These are phyloP conservation scores for Punctoribates punctum DNA, from an alignment of 2,888 invertebrate genomes.

Conservation along the genomic window DNA sequence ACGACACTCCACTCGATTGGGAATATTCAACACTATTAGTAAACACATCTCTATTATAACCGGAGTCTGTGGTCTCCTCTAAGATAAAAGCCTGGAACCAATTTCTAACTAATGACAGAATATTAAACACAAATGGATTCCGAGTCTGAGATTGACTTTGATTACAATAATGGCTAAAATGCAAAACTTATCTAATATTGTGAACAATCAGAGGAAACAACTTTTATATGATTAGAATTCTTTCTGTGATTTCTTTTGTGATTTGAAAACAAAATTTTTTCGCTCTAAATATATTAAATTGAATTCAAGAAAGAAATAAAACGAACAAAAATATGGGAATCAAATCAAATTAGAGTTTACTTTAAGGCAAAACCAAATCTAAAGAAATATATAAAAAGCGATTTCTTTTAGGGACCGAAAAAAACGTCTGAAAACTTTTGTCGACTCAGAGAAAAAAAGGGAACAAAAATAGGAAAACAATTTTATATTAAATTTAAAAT, in stretches of 20 bases:
- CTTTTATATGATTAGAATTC: conserved; percentile 33
- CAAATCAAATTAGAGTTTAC: conserved; percentile 24
- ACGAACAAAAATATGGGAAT: background rate
- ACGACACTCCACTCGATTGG: conserved; percentile 28
- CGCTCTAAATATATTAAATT: background rate
- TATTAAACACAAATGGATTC: conserved; percentile 18
- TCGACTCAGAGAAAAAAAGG: background rate
- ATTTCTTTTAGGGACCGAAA: background rate
- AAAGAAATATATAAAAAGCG: background rate
- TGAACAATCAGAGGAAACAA: background rate
- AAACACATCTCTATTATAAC: conserved; percentile 24
- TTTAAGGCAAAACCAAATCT: background rate
- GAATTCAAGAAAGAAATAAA: conserved; percentile 14
- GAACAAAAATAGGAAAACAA: background rate
- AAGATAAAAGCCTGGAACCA: background rate
- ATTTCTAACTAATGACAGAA: conserved; percentile 19
- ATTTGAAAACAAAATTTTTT: background rate
- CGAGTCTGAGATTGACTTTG: background rate
- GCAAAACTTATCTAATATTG: background rate
- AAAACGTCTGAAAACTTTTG: background rate
- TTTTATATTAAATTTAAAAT: background rate
- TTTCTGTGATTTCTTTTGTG: conserved; percentile 14
- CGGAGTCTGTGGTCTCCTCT: background rate
- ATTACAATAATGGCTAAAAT: background rate
- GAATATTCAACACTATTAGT: conserved; percentile 24